phyloP scores from a whole-genome alignment of 2,797 vertebrate species.

The Syngnathus rostellatus region DNA sequence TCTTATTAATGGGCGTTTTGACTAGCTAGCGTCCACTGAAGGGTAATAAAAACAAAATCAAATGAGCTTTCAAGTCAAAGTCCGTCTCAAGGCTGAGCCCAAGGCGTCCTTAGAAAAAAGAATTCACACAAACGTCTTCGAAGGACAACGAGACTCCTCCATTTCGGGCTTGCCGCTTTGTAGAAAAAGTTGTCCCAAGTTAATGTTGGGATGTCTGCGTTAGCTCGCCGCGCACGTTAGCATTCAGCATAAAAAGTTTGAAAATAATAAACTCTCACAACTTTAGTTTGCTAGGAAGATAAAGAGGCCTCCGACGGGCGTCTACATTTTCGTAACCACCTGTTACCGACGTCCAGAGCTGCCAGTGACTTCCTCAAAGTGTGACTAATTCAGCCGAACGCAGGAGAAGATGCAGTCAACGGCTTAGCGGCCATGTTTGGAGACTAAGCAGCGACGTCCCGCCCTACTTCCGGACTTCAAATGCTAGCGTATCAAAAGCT shows the following conservation, averaged over 20 bases:
- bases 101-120: constrained; percentile 21
- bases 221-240: constrained; percentile 48
- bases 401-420: constrained; percentile 31
- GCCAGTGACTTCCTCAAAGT: constrained; percentile 49
- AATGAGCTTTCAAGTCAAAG: constrained; percentile 27
- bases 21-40: constrained; percentile 24
- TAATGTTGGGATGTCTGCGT: constrained; percentile 41
- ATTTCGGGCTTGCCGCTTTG: constrained; percentile 25
- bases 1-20: constrained; percentile 23
- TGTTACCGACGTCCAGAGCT: constrained; percentile 32
- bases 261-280: constrained; percentile 4
- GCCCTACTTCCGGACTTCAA: constrained; percentile 56
- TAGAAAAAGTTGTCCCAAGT: constrained; percentile 55
- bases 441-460: constrained; percentile 40
- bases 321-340: constrained; percentile 52
- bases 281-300: not conserved
- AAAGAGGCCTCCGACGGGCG: not conserved
- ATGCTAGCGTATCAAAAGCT: not conserved
- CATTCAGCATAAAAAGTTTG: constrained; percentile 49
- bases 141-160: constrained; percentile 28
- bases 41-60: constrained; percentile 10
- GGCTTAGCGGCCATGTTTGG: constrained; percentile 65
- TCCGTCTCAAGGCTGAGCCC: constrained; percentile 20
- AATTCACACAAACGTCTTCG: constrained; percentile 29
- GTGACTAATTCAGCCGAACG: constrained; percentile 41